These are phyloP conservation scores for Atethmia centrago DNA, from an alignment of 2,888 invertebrate genomes.

Conservation along the genomic window DNA sequence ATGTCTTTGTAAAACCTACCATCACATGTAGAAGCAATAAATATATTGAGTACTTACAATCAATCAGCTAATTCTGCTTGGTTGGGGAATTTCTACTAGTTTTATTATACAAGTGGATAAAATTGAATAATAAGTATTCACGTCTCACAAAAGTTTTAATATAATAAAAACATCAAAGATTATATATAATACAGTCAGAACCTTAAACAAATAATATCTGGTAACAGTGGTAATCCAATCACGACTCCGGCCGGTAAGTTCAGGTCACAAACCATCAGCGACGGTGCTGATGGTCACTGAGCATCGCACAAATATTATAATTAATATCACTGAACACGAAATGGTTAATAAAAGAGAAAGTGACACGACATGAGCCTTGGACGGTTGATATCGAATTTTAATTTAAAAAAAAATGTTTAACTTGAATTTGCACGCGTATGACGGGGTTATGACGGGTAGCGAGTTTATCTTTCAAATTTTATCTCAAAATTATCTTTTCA, in stretches of 20 bases:
- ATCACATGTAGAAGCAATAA: too few relatives aligned
- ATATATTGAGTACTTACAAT: not conserved
- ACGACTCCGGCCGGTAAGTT: slow-evolving; percentile 70
- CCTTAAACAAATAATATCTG: slow-evolving; percentile 49
- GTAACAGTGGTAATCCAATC: slow-evolving; percentile 58
- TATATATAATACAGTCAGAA: not conserved
- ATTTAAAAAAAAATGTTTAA: not conserved
- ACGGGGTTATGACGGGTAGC: not conserved
- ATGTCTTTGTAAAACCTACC: too few relatives aligned
- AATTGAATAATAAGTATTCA: not conserved
- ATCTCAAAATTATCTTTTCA: not conserved
- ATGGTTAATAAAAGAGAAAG: slow-evolving; percentile 60
- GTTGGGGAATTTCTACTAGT: not conserved
- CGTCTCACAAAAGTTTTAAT: not conserved
- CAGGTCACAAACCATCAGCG: slow-evolving; percentile 75
- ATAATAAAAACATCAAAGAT: not conserved
- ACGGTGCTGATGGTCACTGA: slow-evolving; percentile 67
- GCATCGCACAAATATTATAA: slow-evolving; percentile 63
- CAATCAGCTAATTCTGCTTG: not conserved
- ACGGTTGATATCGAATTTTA: slow-evolving; percentile 21
- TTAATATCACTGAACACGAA: slow-evolving; percentile 59
- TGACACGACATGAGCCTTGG: slow-evolving; percentile 46
- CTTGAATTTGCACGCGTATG: slow-evolving; percentile 12
- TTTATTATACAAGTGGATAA: not conserved
- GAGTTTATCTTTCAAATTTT: not conserved